Evolutionary conservation across 2,797 vertebrate species (phyloP).

Genomic region (Borostomias antarcticus): DNA sequence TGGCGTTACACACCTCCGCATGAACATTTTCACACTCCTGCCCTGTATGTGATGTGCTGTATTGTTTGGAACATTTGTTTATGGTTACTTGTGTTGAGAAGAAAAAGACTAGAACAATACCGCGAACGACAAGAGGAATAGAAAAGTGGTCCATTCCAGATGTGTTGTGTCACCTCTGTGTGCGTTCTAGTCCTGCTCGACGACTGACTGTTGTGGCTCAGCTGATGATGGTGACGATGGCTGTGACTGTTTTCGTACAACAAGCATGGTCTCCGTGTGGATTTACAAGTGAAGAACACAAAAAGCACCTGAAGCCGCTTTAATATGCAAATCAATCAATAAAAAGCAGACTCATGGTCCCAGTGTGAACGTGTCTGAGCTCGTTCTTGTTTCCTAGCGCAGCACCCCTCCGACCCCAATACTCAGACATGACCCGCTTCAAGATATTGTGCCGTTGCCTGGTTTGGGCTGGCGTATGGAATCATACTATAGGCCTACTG

Average conservation of each 20-base stretch:
- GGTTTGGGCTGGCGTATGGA: background rate
- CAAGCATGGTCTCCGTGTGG: background rate
- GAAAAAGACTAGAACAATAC: too few species aligned
- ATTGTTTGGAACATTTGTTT: too few species aligned
- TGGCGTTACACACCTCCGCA: background rate
- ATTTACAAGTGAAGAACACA: background rate
- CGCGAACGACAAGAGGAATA: background rate
- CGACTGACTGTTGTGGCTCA: background rate
- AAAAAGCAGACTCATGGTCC: background rate
- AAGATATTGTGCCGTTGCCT: background rate
- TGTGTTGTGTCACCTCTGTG: slow-evolving; percentile 5
- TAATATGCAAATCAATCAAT: too few species aligned
- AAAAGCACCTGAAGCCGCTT: background rate
- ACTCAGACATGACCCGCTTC: background rate
- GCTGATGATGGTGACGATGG: background rate
- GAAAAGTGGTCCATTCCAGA: slow-evolving; percentile 14
- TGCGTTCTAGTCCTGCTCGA: background rate
- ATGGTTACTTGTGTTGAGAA: too few species aligned
- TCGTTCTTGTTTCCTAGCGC: background rate
- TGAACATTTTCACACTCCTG: too few species aligned
- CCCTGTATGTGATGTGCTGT: too few species aligned
- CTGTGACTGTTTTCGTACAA: background rate
- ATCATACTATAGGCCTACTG: background rate
- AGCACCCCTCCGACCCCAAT: background rate
- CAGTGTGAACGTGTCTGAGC: background rate